Percentiles rank a stretch among this genome's conserved stretches.
Conservation (phyloP, 1,140 invertebrate genomes). For the Zaprionus davidi region DNA sequence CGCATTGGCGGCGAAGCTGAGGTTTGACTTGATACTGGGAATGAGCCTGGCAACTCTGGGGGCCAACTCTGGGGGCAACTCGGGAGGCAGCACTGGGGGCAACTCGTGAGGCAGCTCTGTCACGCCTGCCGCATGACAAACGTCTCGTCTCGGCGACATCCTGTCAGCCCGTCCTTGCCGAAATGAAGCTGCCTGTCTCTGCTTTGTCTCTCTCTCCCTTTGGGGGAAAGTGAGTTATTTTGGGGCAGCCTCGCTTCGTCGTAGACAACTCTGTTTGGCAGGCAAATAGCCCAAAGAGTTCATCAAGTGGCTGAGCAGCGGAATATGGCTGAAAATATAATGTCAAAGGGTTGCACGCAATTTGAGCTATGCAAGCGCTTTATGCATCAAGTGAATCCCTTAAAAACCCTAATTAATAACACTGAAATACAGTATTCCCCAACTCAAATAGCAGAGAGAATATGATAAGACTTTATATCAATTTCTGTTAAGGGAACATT, state of each 20-base stretch:
- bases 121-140: slow-evolving; percentile 26
- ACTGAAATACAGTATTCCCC: background rate
- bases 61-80: background rate
- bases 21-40: background rate
- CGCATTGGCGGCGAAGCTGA: background rate
- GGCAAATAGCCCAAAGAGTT: slow-evolving; percentile 10
- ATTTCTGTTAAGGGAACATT: background rate
- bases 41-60: background rate
- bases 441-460: background rate
- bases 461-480: background rate
- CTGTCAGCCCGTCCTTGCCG: slow-evolving; percentile 40
- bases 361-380: background rate
- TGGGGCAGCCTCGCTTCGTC: background rate
- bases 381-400: background rate
- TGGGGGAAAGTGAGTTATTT: slow-evolving; percentile 14
- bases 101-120: background rate
- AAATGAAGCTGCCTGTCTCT: slow-evolving; percentile 2
- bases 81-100: background rate
- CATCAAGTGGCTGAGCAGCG: slow-evolving; percentile 4
- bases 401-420: background rate
- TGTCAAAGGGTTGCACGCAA: background rate
- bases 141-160: slow-evolving; percentile 43
- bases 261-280: slow-evolving; percentile 8
- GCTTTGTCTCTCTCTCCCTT: background rate
- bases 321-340: background rate